These are phyloP conservation scores for Caenorhabditis remanei DNA, from an alignment of 1,140 invertebrate species.

Conservation along the genomic window DNA sequence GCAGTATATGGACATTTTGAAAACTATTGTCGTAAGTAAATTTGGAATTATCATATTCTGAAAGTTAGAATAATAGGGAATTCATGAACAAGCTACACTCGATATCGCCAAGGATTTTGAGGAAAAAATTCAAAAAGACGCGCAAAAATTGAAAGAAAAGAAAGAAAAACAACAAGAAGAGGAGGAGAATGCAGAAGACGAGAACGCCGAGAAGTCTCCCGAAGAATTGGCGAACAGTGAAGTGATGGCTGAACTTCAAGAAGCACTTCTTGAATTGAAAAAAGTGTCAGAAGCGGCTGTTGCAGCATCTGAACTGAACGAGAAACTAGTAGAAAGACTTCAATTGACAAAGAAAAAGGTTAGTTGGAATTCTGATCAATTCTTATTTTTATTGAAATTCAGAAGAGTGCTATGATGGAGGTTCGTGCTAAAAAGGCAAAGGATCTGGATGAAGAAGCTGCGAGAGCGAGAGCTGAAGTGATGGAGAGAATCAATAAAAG, in stretches of 20 bases:
- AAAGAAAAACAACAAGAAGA: constrained; percentile 15
- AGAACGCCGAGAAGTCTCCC: constrained; percentile 9
- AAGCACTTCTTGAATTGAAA: constrained; percentile 26
- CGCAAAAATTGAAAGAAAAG: constrained; percentile 42
- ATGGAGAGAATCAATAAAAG: constrained; percentile 43
- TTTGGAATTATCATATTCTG: neutral
- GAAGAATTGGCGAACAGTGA: constrained; percentile 27
- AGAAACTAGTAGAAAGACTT: constrained; percentile 53
- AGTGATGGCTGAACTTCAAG: constrained; percentile 50
- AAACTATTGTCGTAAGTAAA: constrained; percentile 52
- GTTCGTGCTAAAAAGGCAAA: constrained; percentile 45
- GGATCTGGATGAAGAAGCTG: constrained; percentile 34
- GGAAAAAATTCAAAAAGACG: constrained; percentile 40
- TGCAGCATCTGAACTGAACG: constrained; percentile 56
- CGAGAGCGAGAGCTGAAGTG: constrained; percentile 15
- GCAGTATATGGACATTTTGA: constrained; percentile 56
- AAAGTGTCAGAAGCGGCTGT: constrained; percentile 39
- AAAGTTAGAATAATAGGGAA: constrained; percentile 7
- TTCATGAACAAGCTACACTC: constrained; percentile 54
- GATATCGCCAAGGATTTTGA: constrained; percentile 62
- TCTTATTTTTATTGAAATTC: neutral
- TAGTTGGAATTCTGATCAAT: neutral
- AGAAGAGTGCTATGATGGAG: constrained; percentile 50
- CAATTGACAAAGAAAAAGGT: constrained; percentile 61
- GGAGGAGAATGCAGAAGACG: neutral